Evolutionary conservation across 53 echinoderm and acorn worm species (phyloP), one percentile per base, ranked within the genome.

Genomic region (Holothuria scabra): DNA sequence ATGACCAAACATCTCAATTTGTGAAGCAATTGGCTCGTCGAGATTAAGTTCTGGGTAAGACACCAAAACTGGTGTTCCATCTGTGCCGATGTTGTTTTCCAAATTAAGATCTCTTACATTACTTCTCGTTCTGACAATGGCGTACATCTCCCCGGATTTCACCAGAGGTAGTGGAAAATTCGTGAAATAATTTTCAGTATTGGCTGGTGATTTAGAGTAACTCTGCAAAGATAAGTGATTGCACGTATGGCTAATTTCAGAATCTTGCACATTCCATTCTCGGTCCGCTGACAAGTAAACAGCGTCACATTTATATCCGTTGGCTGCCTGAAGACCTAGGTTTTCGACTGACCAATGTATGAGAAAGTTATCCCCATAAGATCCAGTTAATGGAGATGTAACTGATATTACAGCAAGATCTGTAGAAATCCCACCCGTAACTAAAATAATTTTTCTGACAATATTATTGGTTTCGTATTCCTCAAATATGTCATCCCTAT

Each of bases 361-460:
- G 32, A 25, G n/a, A 18, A 80, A 28, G 35, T 14, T 20, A 20
- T 10, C 59, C 33, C 62, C 80, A 35, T 37, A 34, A 12, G 33
- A 12, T 30, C 21, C 61, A 19, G 35, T 60, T 4, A 13, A 22
- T 59, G 80, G 62, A 12, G 80, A 56, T 6, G 3, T 29, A 56
- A 80, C 80, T 35, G 80, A 80, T 13, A 60, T 80, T 20, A 80
- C 80, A 19, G 80, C 80, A 20, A 80, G 62, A 14, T 80, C 80
- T 29, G 80, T 32, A 14, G 60, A 61, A 80, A 80, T 59, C 3
- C 62, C 60, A 18, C 16, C 59, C 2, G 8, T 19, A 10, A 80
- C 30, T 60, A 16, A 31, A 60, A 80, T 29, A 14, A 60, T 26
- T 29, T 33, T 80, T 60, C 60, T 28, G 8, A 32, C 58, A 5